A percentile compares a stretch with the other conserved stretches of the same genome.
These are phyloP conservation scores for Urocynchramus pylzowi DNA, from an alignment of 2,113 vertebrate species.

Conservation along the genomic window DNA sequence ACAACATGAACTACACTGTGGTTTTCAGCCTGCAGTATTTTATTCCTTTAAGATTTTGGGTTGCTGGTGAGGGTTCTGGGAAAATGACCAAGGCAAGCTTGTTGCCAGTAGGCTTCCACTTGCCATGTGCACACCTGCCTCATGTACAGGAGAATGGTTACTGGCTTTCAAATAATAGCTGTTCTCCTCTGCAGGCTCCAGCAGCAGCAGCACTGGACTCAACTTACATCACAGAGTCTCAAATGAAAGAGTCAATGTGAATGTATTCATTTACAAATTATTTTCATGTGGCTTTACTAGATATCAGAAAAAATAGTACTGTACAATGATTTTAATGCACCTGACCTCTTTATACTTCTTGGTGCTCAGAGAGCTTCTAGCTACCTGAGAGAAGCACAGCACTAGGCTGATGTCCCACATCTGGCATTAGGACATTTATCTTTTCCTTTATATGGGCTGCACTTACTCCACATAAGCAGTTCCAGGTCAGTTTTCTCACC, in stretches of 20 bases:
- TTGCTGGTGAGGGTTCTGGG: background rate
- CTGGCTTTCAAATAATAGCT: background rate
- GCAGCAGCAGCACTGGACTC: background rate
- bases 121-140: background rate
- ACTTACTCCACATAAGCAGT: background rate
- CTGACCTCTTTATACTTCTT: background rate
- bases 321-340: background rate
- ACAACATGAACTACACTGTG: fast-evolving
- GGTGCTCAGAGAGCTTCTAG: background rate
- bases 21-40: background rate
- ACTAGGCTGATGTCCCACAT: background rate
- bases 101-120: background rate
- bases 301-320: background rate
- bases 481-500: background rate
- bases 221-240: background rate
- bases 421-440: background rate
- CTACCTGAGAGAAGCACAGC: background rate
- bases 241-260: background rate
- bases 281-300: background rate
- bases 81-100: background rate
- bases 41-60: background rate
- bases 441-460: background rate
- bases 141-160: background rate
- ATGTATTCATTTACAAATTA: background rate
- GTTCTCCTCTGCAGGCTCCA: background rate